Conservation (phyloP, 2,797 vertebrate species). For the Knipowitschia caucasica region DNA sequence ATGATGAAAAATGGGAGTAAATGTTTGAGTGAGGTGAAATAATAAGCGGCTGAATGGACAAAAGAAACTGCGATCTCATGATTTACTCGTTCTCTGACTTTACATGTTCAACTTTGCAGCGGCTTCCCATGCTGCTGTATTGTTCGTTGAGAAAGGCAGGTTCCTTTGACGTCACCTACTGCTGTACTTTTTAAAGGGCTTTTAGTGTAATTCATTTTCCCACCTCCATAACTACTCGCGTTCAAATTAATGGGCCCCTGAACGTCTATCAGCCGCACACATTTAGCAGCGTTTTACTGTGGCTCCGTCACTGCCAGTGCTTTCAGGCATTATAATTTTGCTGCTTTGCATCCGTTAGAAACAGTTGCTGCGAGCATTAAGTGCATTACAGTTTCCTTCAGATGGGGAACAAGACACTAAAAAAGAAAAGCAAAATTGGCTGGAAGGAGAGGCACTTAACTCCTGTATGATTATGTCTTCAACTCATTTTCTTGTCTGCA, state of each 20-base stretch:
- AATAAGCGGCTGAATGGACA: not conserved
- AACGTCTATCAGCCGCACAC: slow-evolving; percentile 63
- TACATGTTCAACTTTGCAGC: slow-evolving; percentile 14
- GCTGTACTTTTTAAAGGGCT: slow-evolving; percentile 62
- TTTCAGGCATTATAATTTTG: slow-evolving; percentile 63
- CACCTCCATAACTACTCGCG: slow-evolving; percentile 60
- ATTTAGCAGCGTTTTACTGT: slow-evolving; percentile 64
- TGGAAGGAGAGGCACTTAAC: slow-evolving; percentile 45
- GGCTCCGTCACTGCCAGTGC: slow-evolving; percentile 67
- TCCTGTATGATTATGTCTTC: slow-evolving; percentile 54
- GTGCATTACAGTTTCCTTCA: slow-evolving; percentile 51
- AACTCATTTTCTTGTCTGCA: slow-evolving; percentile 45
- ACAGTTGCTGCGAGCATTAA: slow-evolving; percentile 57
- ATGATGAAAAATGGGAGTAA: not conserved
- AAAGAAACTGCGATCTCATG: not conserved
- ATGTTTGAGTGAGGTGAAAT: not conserved
- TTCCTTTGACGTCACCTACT: slow-evolving; percentile 50
- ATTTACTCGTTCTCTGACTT: not conserved
- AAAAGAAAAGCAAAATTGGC: slow-evolving; percentile 32
- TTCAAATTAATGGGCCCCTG: slow-evolving; percentile 70
- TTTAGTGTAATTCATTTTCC: slow-evolving; percentile 73
- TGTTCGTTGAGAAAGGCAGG: slow-evolving; percentile 24
- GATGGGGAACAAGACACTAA: slow-evolving; percentile 24
- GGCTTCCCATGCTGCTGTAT: not conserved
- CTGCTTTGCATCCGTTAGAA: slow-evolving; percentile 64